These are phyloP conservation scores for Tyrophagus putrescentiae DNA, from an alignment of 1,140 invertebrate species.

Conservation along the genomic window DNA sequence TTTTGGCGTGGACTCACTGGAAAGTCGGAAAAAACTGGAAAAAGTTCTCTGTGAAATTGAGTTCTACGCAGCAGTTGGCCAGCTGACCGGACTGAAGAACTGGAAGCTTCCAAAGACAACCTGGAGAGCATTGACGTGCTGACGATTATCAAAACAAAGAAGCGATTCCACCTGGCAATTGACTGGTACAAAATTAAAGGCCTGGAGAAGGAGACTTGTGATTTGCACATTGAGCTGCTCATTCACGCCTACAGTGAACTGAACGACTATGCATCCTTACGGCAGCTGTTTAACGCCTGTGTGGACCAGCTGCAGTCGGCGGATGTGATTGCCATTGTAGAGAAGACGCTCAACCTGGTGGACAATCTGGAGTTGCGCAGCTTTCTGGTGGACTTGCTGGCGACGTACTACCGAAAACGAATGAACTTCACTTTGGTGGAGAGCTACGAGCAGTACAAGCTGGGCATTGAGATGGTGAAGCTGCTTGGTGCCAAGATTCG, in stretches of 20 bases:
- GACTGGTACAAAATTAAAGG: slow-evolving; percentile 19
- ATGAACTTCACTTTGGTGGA: not conserved
- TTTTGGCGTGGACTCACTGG: not conserved
- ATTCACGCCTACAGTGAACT: slow-evolving; percentile 19
- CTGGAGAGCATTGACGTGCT: slow-evolving; percentile 19
- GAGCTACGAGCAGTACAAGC: slow-evolving; percentile 9
- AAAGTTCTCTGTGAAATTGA: not conserved
- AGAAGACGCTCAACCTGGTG: slow-evolving; percentile 15
- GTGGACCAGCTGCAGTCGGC: not conserved
- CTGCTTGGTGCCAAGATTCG: not conserved
- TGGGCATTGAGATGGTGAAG: slow-evolving; percentile 21
- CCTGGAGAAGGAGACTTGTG: slow-evolving; percentile 18
- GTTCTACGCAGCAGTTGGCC: slow-evolving; percentile 17
- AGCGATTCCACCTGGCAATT: slow-evolving; percentile 9
- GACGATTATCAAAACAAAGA: slow-evolving; percentile 21
- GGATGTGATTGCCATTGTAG: slow-evolving; percentile 8
- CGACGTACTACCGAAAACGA: not conserved
- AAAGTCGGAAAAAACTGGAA: not conserved
- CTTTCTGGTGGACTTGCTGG: slow-evolving; percentile 10
- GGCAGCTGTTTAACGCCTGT: not conserved
- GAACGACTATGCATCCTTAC: not conserved
- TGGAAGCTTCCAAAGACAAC: slow-evolving; percentile 21
- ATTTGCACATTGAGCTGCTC: slow-evolving; percentile 15
- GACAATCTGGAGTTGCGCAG: slow-evolving; percentile 15
- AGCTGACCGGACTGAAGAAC: slow-evolving; percentile 17